Percentiles rank a stretch among this genome's conserved stretches.
phyloP scores from a whole-genome alignment of 2,797 vertebrate species.

The Chaenodraco wilsoni region DNA sequence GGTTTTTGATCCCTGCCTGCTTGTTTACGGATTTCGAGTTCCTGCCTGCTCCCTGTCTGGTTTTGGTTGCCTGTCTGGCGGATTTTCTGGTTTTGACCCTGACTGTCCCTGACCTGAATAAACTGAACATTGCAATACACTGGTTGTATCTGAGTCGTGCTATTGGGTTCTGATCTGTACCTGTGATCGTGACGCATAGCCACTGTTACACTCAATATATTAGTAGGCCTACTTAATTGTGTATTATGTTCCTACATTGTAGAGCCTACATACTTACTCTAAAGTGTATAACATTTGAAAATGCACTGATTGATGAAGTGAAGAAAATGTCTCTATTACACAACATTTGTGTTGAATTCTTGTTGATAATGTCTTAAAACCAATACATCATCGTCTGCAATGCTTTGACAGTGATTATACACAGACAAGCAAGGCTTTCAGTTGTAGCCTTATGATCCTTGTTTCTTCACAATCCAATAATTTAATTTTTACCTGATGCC shows the following conservation, averaged over 20 bases:
- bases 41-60: too few relatives aligned
- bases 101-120: too few relatives aligned
- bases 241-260: neutral
- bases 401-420: slow-evolving; percentile 12
- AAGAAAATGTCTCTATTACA: neutral
- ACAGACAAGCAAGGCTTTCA: slow-evolving; percentile 4
- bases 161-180: too few relatives aligned
- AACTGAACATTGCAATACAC: too few relatives aligned
- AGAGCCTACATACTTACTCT: neutral
- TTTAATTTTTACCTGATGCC: too few relatives aligned
- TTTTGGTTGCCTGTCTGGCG: too few relatives aligned
- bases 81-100: too few relatives aligned
- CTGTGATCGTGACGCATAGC: too few relatives aligned
- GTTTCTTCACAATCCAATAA: neutral
- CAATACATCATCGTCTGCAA: neutral
- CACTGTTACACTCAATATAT: neutral
- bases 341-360: neutral
- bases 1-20: too few relatives aligned
- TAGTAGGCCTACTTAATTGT: too few relatives aligned
- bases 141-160: too few relatives aligned
- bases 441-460: neutral
- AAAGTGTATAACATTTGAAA: neutral
- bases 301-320: neutral
- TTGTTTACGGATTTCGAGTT: too few relatives aligned
- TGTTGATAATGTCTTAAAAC: neutral